Evolutionary conservation across 2,113 vertebrate genomes (phyloP).

Genomic region (Stegastes partitus): DNA sequence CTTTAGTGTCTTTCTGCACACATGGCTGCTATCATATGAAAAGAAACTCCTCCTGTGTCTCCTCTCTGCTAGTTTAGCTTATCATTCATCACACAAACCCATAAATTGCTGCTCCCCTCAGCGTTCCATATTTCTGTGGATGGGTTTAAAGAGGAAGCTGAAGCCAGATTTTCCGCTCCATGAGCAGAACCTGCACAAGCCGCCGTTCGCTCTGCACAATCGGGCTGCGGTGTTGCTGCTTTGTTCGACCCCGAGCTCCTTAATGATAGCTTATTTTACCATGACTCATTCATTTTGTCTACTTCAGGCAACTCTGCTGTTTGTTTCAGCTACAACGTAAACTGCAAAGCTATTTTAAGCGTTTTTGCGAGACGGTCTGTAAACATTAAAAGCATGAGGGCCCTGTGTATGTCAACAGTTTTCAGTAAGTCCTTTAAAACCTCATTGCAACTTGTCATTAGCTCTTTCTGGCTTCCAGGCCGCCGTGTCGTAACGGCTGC

Average conservation of each 20-base stretch:
- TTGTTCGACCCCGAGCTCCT: constrained; percentile 53
- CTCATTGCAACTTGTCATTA: constrained; percentile 33
- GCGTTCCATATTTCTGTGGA: constrained; percentile 58
- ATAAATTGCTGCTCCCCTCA: constrained; percentile 49
- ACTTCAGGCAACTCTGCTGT: constrained; percentile 29
- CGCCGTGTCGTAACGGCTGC: constrained; percentile 1
- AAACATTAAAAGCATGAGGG: constrained; percentile 53
- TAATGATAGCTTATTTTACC: constrained; percentile 56
- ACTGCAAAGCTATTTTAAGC: constrained; percentile 39
- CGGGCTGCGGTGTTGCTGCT: constrained; percentile 44
- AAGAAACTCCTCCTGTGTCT: constrained; percentile 12
- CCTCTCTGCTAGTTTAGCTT: constrained; percentile 2
- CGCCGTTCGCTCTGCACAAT: constrained; percentile 48
- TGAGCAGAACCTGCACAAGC: constrained; percentile 58
- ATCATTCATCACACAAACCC: constrained; percentile 24
- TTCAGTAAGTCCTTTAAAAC: constrained; percentile 26
- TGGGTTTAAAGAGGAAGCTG: constrained; percentile 30
- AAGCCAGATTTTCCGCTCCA: constrained; percentile 66
- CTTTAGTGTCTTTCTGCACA: neutral
- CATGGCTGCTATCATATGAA: neutral
- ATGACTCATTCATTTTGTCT: constrained; percentile 48
- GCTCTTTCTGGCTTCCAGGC: constrained; percentile 11
- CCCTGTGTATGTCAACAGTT: constrained; percentile 36
- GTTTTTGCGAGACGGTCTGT: constrained; percentile 26
- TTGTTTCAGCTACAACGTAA: constrained; percentile 54